These are phyloP conservation scores for Ditylenchus weischeri DNA, from an alignment of 2,888 invertebrate genomes.

Conservation along the genomic window DNA sequence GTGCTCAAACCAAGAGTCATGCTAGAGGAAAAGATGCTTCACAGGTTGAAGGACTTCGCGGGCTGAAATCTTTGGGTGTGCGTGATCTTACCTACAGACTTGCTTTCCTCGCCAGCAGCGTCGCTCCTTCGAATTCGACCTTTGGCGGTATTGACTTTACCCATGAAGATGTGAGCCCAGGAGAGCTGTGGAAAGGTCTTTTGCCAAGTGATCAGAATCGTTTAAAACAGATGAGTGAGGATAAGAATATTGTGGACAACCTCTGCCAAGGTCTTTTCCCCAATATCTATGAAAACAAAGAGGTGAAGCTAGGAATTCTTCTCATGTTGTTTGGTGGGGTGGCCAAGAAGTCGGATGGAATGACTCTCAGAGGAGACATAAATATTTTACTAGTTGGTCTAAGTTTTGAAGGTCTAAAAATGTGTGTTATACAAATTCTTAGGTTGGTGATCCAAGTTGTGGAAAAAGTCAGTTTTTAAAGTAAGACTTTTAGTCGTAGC, in stretches of 20 bases:
- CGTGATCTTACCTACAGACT: slow-evolving; percentile 81
- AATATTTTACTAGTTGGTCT: slow-evolving; percentile 77
- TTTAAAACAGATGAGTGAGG: slow-evolving; percentile 68
- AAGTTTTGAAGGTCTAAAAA: too few relatives aligned
- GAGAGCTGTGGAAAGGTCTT: slow-evolving; percentile 49
- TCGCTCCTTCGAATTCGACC: slow-evolving; percentile 78
- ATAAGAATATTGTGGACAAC: slow-evolving; percentile 81
- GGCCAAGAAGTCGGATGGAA: slow-evolving; percentile 79
- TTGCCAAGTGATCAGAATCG: slow-evolving; percentile 75
- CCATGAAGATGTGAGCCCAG: slow-evolving; percentile 80
- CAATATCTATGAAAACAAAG: slow-evolving; percentile 75
- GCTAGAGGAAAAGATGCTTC: slow-evolving; percentile 66
- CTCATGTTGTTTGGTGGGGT: slow-evolving; percentile 97
- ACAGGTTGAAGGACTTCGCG: slow-evolving; percentile 79
- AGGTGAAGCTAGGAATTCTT: slow-evolving; percentile 78
- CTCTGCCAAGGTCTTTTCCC: slow-evolving; percentile 88
- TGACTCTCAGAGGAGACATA: slow-evolving; percentile 88
- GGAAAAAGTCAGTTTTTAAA: slow-evolving; percentile 95
- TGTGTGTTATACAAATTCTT: too few relatives aligned
- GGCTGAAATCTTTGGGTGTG: slow-evolving; percentile 80
- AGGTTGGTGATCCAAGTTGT: slow-evolving; percentile 94
- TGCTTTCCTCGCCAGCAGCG: slow-evolving; percentile 89
- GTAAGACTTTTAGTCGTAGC: slow-evolving; percentile 59
- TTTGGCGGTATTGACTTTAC: slow-evolving; percentile 81
- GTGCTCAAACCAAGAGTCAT: slow-evolving; percentile 75